Base-by-base conservation (phyloP, 2,888 invertebrate genomes). In the Drymonia ruficornis region DNA sequence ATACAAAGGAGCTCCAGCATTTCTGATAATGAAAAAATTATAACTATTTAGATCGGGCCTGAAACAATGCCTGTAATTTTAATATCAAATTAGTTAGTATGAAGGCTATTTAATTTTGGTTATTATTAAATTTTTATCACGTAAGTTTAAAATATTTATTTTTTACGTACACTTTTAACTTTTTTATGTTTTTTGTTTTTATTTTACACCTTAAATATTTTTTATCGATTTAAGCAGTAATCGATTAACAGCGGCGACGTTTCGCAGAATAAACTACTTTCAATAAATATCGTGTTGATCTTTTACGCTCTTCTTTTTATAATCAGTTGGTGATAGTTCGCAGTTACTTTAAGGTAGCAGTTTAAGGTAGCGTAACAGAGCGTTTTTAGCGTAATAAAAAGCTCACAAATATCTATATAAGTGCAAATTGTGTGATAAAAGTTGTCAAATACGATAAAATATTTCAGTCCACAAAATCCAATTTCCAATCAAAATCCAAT, bases 241-340 rank as follows among this genome's bases (percentile, higher is more conserved):
- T 53, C 42, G 42, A 52, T 63, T 42, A 52, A 59, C 44, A 53
- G 46, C 52, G 42, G 43, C 48, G 52, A 48, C 49, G 19, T 51
- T 60, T 56, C 56, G 46, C 16, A 5, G 60, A 63, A 60, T 42
- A 29, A 49, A 19, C n/a, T 23, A 2, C 19, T n/a, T n/a, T n/a
- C n/a, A n/a, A 48, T 56, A 52, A 55, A 60, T 50, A 60, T 55
- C 46, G 46, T 46, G 31, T 56, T 50, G 45, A 49, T 45, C 15
- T 15, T 63, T 43, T 52, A 42, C 6, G 28, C 36, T 46, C 1
- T 11, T 16, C 15, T 23, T 29, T 45, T 46, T 19, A 13, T 43
- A 16, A 40, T 40, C 40, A 9, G 40, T 8, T 5, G 19, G 19
- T 19, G 19, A 13, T 12, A 43, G 19, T 40, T 8, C 12, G 0